These are phyloP conservation scores for Nipponia nippon DNA, from an alignment of 2,113 vertebrate genomes.

Conservation along the genomic window DNA sequence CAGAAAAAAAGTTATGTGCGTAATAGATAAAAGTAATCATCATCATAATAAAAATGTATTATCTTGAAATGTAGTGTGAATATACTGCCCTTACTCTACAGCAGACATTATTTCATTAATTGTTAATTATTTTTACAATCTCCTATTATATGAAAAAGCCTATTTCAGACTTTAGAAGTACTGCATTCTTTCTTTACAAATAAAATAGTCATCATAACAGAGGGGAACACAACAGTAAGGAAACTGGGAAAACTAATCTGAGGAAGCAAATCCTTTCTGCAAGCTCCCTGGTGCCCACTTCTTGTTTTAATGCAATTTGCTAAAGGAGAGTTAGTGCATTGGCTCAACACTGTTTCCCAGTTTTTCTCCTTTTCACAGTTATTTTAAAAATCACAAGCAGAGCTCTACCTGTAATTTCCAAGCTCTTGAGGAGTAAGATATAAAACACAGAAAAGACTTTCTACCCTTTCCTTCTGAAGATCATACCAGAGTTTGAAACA, in stretches of 20 bases:
- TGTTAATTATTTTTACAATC: not conserved
- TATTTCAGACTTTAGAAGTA: not conserved
- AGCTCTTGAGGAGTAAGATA: not conserved
- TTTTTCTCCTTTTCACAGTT: not conserved
- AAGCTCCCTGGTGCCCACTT: not conserved
- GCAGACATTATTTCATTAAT: not conserved
- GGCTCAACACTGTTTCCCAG: not conserved
- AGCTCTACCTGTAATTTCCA: not conserved
- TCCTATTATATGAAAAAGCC: not conserved
- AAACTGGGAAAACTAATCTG: not conserved
- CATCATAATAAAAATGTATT: not conserved
- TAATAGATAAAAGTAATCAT: not conserved
- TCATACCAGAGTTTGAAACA: not conserved
- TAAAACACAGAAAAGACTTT: not conserved
- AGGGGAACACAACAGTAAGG: not conserved
- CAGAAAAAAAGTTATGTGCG: not conserved
- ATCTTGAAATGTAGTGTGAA: not conserved
- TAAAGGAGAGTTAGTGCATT: not conserved
- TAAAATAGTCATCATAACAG: not conserved
- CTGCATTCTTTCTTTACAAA: not conserved
- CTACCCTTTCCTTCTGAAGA: not conserved
- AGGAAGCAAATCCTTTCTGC: not conserved
- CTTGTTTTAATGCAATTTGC: not conserved
- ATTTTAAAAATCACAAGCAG: not conserved
- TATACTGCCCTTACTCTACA: not conserved